phyloP scores from a whole-genome alignment of 1,140 invertebrate genomes.

The Harlomillsia oculata region DNA sequence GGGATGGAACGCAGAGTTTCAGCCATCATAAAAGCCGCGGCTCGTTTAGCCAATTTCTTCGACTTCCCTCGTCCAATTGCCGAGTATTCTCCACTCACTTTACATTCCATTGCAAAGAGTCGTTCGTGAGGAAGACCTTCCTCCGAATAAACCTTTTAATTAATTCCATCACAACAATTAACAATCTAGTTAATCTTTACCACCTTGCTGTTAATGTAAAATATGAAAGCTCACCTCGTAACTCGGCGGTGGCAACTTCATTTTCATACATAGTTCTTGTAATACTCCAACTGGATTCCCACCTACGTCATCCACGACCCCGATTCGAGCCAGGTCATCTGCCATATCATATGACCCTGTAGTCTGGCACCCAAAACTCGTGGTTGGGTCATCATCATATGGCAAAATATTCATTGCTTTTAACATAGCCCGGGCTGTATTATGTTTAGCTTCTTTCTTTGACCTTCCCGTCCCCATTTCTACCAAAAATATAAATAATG shows the following conservation, averaged over 20 bases:
- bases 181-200: no score
- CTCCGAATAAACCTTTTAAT: constrained; percentile 49
- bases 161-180: background rate
- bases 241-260: constrained; percentile 82
- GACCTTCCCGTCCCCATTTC: constrained; percentile 83
- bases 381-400: constrained; percentile 10
- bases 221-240: constrained; percentile 61
- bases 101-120: constrained; percentile 84
- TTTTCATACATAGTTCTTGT: constrained; percentile 92
- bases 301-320: constrained; percentile 20
- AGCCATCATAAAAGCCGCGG: constrained; percentile 89
- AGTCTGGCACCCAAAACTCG: no score
- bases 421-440: constrained; percentile 77
- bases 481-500: constrained; percentile 33
- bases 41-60: constrained; percentile 88
- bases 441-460: constrained; percentile 95
- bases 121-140: constrained; percentile 84
- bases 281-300: constrained; percentile 81
- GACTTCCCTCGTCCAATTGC: constrained; percentile 65
- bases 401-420: constrained; percentile 48
- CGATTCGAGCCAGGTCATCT: constrained; percentile 8
- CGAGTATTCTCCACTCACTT: constrained; percentile 58
- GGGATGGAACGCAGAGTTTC: constrained; percentile 65
- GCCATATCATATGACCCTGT: background rate
- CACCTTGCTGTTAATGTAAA: background rate